Evolutionary conservation across 2,888 invertebrate genomes (phyloP), one percentile per base, ranked within the genome.

Genomic region (Dione juno): DNA sequence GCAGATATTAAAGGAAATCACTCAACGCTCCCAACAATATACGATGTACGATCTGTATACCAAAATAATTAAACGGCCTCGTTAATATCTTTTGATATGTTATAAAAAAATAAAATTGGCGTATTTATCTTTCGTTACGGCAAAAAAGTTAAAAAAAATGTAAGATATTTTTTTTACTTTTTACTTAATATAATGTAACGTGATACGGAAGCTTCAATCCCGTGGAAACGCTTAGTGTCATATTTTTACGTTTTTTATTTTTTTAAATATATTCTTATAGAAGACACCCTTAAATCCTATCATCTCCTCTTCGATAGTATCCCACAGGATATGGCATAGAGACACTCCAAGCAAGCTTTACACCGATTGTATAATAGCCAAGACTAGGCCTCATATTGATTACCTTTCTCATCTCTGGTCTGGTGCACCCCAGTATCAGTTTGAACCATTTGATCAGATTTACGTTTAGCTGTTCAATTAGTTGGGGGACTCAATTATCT

Each of bases 51-150:
- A 57, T 69, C 48, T 50, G 48, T 14, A 57, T 48, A 58, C 58
- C 50, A 69, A 69, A 69, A 65, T 69, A 69, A 69, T 58, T 69
- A 65, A 64, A 50, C 21, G 14, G 54, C 41, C 40, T 57, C 65
- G 50, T 57, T 65, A 57, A 57, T 64, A 50, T 57, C 37, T 40
- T n/a, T 21, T n/a, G 37, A 21, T 21, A 41, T 58, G 65, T 21
- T 35, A 50, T 69, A 58, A 69, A 69, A 69, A 69, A 65, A 40
- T 21, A 41, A 45, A 52, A 69, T 65, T 69, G 69, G 58, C 28
- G 65, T 50, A 58, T 65, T 69, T 69, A 58, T 69, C 57, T 41
- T 57, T 58, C 52, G 65, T 65, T 50, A 52, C 14, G 41, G 50
- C 50, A 48, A 65, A 41, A 65, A 43, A 16, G 37, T 35, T 48